Evolutionary conservation across 1,140 invertebrate species (phyloP).

Genomic region (Nebria ingens): DNA sequence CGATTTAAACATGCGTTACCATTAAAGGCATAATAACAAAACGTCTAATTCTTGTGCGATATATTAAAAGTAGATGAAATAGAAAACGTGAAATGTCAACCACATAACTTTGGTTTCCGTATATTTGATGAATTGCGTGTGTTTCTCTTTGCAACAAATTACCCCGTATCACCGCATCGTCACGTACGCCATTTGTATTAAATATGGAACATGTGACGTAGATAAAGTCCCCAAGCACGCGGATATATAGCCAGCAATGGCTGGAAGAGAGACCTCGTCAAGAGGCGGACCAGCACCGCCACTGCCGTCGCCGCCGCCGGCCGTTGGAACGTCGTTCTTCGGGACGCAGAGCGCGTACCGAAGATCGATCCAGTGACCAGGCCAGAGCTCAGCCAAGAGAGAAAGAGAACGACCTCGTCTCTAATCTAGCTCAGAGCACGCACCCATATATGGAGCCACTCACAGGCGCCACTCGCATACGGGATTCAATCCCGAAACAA

Average conservation of each 20-base stretch:
- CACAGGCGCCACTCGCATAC: not conserved
- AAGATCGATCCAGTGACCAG: not conserved
- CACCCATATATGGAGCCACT: not conserved
- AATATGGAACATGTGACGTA: not conserved
- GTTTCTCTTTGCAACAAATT: not conserved
- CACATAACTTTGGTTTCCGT: no score
- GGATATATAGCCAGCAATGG: not conserved
- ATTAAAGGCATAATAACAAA: no score
- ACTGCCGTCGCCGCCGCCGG: no score
- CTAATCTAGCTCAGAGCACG: not conserved
- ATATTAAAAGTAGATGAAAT: no score
- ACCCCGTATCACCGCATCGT: not conserved
- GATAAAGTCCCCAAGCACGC: not conserved
- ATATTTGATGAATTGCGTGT: not conserved
- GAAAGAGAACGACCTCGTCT: not conserved
- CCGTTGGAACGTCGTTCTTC: no score
- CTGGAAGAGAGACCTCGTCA: not conserved
- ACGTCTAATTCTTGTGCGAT: no score
- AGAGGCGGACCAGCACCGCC: not conserved
- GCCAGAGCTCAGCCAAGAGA: no score
- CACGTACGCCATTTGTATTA: not conserved
- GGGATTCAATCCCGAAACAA: not conserved
- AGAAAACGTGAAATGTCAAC: no score
- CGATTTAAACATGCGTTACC: no score
- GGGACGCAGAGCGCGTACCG: not conserved